These are phyloP conservation scores for Spea hammondii DNA, from an alignment of 2,797 vertebrate genomes.

Conservation along the genomic window DNA sequence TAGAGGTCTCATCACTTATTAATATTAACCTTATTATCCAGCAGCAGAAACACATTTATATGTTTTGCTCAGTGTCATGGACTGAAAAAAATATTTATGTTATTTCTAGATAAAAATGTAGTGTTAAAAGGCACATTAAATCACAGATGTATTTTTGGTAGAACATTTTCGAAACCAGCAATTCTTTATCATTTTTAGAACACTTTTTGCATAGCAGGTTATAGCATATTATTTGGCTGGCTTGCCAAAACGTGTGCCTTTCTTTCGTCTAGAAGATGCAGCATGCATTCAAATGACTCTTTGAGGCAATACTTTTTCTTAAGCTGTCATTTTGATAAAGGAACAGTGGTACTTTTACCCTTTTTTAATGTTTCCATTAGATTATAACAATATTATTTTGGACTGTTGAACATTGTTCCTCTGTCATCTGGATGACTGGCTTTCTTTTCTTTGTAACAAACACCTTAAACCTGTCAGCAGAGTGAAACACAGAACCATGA, in stretches of 20 bases:
- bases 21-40: too few species aligned
- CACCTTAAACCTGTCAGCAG: conserved; percentile 58
- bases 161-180: too few species aligned
- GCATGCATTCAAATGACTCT: conserved; percentile 31
- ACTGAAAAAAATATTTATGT: too few species aligned
- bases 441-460: conserved; percentile 57
- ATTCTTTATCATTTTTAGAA: too few species aligned
- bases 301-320: conserved; percentile 8
- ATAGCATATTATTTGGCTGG: conserved; percentile 42
- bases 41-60: too few species aligned
- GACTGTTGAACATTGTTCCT: conserved; percentile 49
- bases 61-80: too few species aligned
- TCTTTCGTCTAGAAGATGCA: conserved; percentile 41
- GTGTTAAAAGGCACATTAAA: too few species aligned
- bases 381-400: conserved; percentile 56
- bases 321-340: conserved; percentile 28
- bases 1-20: too few species aligned
- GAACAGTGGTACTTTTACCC: conserved; percentile 46
- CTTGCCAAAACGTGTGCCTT: conserved; percentile 39
- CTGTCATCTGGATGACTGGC: conserved; percentile 57
- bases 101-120: too few species aligned
- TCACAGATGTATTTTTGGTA: too few species aligned
- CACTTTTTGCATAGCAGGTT: conserved; percentile 29
- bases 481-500: conserved; percentile 49
- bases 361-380: conserved; percentile 53